Conservation (phyloP, 2,797 vertebrate species). For the Lepidocolaptes lacrymiger region DNA sequence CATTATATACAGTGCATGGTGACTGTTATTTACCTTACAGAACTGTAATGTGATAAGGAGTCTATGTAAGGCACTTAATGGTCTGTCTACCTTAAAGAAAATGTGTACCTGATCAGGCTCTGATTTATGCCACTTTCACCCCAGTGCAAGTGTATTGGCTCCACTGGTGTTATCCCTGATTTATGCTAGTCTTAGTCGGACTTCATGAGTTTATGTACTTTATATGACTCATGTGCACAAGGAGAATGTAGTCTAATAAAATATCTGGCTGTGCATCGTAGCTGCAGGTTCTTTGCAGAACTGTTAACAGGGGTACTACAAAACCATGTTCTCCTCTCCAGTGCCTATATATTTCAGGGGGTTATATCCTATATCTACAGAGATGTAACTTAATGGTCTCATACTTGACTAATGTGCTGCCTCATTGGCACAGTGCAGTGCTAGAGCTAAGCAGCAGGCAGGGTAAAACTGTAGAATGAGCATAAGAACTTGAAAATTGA, state of each 20-base stretch:
- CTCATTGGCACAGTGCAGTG: not conserved
- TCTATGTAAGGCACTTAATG: slow-evolving; percentile 62
- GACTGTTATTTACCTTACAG: slow-evolving; percentile 68
- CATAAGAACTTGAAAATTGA: not conserved
- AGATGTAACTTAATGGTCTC: not conserved
- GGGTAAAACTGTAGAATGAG: not conserved
- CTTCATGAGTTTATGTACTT: slow-evolving; percentile 60
- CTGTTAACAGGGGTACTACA: not conserved
- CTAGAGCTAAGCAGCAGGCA: not conserved
- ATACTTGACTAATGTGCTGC: not conserved
- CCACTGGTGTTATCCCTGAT: slow-evolving; percentile 28
- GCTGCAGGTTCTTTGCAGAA: slow-evolving; percentile 32
- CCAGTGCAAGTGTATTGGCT: slow-evolving; percentile 22
- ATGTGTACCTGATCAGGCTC: slow-evolving; percentile 53
- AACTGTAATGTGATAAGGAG: slow-evolving; percentile 63
- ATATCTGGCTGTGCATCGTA: not conserved
- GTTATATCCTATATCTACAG: not conserved
- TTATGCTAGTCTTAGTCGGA: slow-evolving; percentile 40
- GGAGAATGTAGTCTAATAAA: slow-evolving; percentile 59
- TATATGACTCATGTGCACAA: slow-evolving; percentile 6
- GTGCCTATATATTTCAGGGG: not conserved
- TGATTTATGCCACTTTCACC: slow-evolving; percentile 62
- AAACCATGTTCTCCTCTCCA: slow-evolving; percentile 1
- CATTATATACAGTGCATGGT: slow-evolving; percentile 44
- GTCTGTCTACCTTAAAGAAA: slow-evolving; percentile 66